These are phyloP conservation scores for Trichonephila clavipes DNA, from an alignment of 1,140 invertebrate genomes.

Conservation along the genomic window DNA sequence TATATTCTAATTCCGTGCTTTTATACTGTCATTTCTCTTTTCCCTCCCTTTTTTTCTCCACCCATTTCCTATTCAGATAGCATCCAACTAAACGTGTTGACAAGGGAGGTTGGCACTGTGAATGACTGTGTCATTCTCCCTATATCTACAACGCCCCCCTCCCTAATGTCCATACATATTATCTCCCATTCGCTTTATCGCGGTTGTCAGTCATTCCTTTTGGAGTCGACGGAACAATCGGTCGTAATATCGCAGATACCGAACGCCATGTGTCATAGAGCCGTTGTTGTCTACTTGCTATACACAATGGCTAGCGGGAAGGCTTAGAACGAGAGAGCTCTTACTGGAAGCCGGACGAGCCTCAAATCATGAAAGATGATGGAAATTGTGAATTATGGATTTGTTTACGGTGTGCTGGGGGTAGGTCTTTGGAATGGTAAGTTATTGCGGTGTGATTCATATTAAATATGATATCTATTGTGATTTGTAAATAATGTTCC, in stretches of 20 bases:
- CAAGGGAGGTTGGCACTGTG: conserved; percentile 18
- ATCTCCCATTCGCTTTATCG: conserved; percentile 15
- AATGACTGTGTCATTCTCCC: conserved; percentile 37
- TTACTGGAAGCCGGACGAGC: not conserved
- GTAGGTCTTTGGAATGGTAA: not conserved
- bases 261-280: conserved; percentile 24
- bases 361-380: not conserved
- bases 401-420: not conserved
- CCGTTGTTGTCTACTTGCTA: conserved; percentile 33
- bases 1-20: not conserved
- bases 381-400: conserved; percentile 44
- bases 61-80: conserved; percentile 14
- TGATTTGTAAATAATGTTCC: too few species aligned
- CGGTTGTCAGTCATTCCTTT: conserved; percentile 24
- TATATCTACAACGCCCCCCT: not conserved
- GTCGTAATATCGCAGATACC: conserved; percentile 12
- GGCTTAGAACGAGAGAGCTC: not conserved
- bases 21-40: not conserved
- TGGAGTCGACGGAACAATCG: conserved; percentile 45
- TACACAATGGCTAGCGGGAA: conserved; percentile 25
- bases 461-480: too few species aligned
- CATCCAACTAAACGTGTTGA: conserved; percentile 28
- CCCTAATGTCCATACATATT: not conserved
- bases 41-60: not conserved
- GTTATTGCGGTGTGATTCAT: conserved; percentile 12